Evolutionary conservation across 37 sponge, comb jelly and placozoan genomes (phyloP), one percentile per base, ranked within the genome.

Genomic region (Ianthella basta): DNA sequence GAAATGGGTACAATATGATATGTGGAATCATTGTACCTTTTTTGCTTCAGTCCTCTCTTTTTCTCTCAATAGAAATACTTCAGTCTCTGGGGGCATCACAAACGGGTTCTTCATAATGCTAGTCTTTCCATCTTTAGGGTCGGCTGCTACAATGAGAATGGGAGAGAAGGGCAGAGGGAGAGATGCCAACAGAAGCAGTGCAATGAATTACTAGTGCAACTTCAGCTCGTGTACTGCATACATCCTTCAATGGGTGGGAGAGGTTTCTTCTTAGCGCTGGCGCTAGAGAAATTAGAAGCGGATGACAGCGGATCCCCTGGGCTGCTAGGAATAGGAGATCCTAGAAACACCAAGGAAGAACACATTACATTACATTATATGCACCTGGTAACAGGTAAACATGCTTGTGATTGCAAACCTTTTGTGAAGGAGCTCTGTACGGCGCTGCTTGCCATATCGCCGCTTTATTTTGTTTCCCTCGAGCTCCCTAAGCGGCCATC

Each of bases 51-150:
- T 85, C 82, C 91, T 90, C 82, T 97, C 93, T 59, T 72, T 61
- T 78, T 97, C 98, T 69, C 98, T 53, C 77, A 97, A 75, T 21
- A 83, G 79, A 78, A 97, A 97, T 0, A 97, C 50, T 29, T 94
- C 93, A 44, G 78, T 84, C 25, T 90, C 90, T 23, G 98, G 91
- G 0, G 98, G 98, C 83, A 97, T 85, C 10, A 85, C 72, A 82
- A 97, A 97, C 4, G 98, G 98, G 55, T 95, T 97, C 37, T 63
- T 60, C 0, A 37, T 40, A 19, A 37, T 72, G 14, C 74, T 78
- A 20, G 24, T 78, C 12, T 33, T 44, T 1, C 29, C 72, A 30
- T 36, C 63, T 15, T 55, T 56, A 21, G n/a, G 38, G 19, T 36
- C 15, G 24, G 44, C 34, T n/a, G 41, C 39, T 24, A 41, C 4